phyloP scores from a whole-genome alignment of 2,888 invertebrate genomes.

The Lasioglossum leucozonium region DNA sequence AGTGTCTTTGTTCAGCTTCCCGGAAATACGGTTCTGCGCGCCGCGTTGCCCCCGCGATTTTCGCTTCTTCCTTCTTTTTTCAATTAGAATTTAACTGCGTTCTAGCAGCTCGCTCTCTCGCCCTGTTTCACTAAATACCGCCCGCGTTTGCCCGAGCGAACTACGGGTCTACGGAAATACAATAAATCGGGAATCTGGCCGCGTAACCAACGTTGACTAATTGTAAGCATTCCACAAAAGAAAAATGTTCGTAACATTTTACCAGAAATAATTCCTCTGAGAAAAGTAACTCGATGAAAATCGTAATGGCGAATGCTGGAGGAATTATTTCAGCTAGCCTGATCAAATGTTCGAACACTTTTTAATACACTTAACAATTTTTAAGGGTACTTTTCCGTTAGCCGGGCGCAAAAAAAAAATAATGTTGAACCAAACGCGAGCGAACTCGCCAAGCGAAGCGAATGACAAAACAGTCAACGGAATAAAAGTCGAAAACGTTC shows the following conservation, averaged over 20 bases:
- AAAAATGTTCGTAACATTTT: background rate
- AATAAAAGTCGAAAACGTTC: too few relatives aligned
- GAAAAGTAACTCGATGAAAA: background rate
- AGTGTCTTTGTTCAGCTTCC: slow-evolving; percentile 13
- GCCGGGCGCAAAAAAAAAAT: too few relatives aligned
- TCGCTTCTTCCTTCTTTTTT: background rate
- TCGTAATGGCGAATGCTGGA: background rate
- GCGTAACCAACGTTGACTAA: background rate
- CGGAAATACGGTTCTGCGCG: slow-evolving; percentile 16
- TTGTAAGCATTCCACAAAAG: background rate
- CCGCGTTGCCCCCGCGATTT: background rate
- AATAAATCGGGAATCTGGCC: background rate
- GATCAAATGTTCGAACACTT: background rate
- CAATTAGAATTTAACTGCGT: slow-evolving; percentile 11
- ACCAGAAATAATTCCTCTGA: background rate
- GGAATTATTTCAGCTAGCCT: background rate
- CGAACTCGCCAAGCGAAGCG: too few relatives aligned
- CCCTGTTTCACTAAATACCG: background rate
- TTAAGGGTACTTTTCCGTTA: too few relatives aligned
- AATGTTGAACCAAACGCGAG: too few relatives aligned
- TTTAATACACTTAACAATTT: too few relatives aligned
- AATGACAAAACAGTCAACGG: too few relatives aligned
- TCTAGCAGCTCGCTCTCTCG: background rate
- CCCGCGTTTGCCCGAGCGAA: background rate
- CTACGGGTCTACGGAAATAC: background rate